A percentile compares a stretch with the other conserved stretches of the same genome.
phyloP scores from a whole-genome alignment of 2,797 vertebrate species.

The Oreochromis mossambicus region DNA sequence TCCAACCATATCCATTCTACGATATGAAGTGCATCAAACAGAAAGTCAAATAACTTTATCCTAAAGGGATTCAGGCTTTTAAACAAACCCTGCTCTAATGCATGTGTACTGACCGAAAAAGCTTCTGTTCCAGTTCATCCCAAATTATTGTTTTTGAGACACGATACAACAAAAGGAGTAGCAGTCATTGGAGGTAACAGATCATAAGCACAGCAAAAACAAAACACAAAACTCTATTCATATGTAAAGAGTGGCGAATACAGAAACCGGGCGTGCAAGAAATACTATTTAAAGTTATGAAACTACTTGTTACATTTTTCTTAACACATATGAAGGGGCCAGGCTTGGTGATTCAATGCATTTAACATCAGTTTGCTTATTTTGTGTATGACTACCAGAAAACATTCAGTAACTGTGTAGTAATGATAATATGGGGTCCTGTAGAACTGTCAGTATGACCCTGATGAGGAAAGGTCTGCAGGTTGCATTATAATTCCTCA shows the following conservation, averaged over 20 bases:
- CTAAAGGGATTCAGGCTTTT: not conserved
- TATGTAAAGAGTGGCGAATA: not conserved
- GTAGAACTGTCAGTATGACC: not conserved
- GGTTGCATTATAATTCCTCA: not conserved
- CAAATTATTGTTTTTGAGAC: not conserved
- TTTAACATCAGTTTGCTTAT: not conserved
- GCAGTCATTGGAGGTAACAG: not conserved
- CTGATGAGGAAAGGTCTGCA: not conserved
- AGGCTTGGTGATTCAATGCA: fast-evolving
- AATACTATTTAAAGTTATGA: not conserved
- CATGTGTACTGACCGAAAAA: not conserved
- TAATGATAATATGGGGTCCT: not conserved
- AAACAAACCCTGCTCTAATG: not conserved
- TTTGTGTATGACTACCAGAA: not conserved
- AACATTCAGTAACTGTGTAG: not conserved
- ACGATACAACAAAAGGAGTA: not conserved
- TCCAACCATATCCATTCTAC: not conserved
- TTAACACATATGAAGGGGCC: not conserved
- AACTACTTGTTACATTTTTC: not conserved
- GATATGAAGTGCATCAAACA: not conserved
- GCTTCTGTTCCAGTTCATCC: not conserved
- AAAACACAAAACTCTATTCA: not conserved
- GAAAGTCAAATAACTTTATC: not conserved
- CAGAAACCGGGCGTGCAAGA: fast-evolving
- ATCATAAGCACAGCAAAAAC: not conserved